Evolutionary conservation across 1,140 invertebrate genomes (phyloP).

Genomic region (Drosophila ironensis): DNA sequence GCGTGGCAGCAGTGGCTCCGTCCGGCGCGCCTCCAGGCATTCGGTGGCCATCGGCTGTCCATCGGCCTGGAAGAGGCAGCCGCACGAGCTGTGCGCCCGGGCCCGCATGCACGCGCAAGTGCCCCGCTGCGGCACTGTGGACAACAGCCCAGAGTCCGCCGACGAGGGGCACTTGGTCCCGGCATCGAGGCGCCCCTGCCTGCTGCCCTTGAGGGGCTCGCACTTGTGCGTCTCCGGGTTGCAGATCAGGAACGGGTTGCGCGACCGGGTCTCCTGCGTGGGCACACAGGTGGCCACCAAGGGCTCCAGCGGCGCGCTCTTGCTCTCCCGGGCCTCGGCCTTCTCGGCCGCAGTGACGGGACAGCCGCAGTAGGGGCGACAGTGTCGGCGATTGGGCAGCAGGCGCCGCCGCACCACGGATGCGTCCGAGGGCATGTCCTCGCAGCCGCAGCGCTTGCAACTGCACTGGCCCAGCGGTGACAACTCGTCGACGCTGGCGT

Average conservation of each 20-base stretch:
- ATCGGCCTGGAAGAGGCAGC: slow-evolving; percentile 40
- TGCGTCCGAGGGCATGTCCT: not conserved
- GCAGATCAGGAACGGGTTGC: slow-evolving; percentile 11
- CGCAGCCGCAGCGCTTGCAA: not conserved
- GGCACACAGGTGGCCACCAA: slow-evolving; percentile 4
- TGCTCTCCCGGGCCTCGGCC: not conserved
- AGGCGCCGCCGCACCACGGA: not conserved
- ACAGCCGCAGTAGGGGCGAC: not conserved
- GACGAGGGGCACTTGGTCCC: not conserved
- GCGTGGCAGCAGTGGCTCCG: slow-evolving; percentile 19
- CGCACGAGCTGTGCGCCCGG: not conserved
- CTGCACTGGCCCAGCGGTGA: not conserved
- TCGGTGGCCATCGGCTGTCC: slow-evolving; percentile 44
- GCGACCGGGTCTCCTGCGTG: not conserved
- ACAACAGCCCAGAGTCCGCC: not conserved
- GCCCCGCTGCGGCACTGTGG: not conserved
- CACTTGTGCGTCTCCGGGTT: not conserved
- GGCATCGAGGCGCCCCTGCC: not conserved
- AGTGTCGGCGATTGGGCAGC: not conserved
- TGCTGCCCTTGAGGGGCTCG: too few species aligned
- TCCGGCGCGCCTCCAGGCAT: slow-evolving; percentile 8
- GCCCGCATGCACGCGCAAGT: slow-evolving; percentile 24
- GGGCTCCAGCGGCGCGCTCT: not conserved
- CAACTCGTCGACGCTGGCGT: not conserved
- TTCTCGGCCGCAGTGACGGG: not conserved